These are phyloP conservation scores for Steinernema carpocapsae DNA, from an alignment of 2,888 invertebrate genomes.

Conservation along the genomic window DNA sequence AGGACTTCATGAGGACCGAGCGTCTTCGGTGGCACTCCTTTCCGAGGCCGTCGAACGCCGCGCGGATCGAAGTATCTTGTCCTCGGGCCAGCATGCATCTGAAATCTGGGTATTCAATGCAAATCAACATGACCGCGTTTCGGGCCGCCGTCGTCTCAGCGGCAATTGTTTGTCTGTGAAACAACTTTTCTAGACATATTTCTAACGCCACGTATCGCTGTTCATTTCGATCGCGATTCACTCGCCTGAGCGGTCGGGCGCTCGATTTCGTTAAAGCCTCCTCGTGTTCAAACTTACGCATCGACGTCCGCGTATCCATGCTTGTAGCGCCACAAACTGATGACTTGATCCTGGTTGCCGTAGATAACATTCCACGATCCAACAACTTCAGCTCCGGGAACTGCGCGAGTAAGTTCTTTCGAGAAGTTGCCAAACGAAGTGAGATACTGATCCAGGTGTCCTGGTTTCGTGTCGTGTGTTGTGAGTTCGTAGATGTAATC, in stretches of 20 bases:
- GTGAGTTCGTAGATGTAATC: slow-evolving; percentile 90
- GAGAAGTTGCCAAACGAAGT: slow-evolving; percentile 60
- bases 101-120: slow-evolving; percentile 25
- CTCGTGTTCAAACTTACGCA: slow-evolving; percentile 74
- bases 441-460: slow-evolving; percentile 59
- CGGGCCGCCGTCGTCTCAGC: too few relatives aligned
- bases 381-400: slow-evolving; percentile 75
- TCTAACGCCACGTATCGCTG: too few relatives aligned
- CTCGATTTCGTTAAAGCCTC: not conserved
- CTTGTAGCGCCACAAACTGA: slow-evolving; percentile 93
- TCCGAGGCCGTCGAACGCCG: slow-evolving; percentile 60
- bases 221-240: too few relatives aligned
- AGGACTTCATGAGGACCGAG: slow-evolving; percentile 81
- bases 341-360: slow-evolving; percentile 93
- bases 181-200: too few relatives aligned
- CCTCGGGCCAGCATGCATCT: slow-evolving; percentile 50
- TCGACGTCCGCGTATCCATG: slow-evolving; percentile 79
- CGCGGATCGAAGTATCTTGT: slow-evolving; percentile 49
- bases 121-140: too few relatives aligned
- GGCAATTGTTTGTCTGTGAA: too few relatives aligned
- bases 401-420: slow-evolving; percentile 44
- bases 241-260: not conserved
- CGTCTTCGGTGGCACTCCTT: slow-evolving; percentile 76
- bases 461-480: slow-evolving; percentile 67
- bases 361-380: slow-evolving; percentile 92